Conservation (phyloP, 1,140 invertebrate genomes). For the Hyles vespertilio region DNA sequence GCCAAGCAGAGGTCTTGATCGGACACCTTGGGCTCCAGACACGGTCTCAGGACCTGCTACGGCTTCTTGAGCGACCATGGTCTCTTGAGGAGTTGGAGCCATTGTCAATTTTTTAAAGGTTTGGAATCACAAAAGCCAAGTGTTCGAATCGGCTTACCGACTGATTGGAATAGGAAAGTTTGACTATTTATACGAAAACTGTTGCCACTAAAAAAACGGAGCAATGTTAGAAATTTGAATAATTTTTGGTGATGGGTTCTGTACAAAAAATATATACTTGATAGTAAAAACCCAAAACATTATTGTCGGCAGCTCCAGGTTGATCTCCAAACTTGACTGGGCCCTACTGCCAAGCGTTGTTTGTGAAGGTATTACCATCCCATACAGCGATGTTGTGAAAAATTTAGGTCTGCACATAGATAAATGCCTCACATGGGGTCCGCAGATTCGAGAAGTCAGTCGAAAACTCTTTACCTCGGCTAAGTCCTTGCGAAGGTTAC, state of each 20-base stretch:
- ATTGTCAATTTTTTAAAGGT: neutral
- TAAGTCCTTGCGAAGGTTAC: too few relatives aligned
- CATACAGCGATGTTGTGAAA: too few relatives aligned
- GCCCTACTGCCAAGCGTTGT: too few relatives aligned
- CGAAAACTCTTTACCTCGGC: too few relatives aligned
- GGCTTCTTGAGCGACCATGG: neutral
- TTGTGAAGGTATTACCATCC: too few relatives aligned
- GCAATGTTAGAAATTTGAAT: neutral
- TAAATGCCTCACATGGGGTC: too few relatives aligned
- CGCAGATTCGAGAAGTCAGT: too few relatives aligned
- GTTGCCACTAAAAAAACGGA: too few relatives aligned
- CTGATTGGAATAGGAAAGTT: neutral
- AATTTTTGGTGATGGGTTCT: neutral
- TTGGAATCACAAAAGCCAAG: neutral
- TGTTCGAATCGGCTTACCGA: neutral
- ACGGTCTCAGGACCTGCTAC: neutral
- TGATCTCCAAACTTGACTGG: too few relatives aligned
- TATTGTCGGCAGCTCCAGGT: too few relatives aligned
- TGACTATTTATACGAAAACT: slow-evolving; percentile 3
- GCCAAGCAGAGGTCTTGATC: slow-evolving; percentile 1
- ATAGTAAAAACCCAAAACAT: too few relatives aligned
- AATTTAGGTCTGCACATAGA: too few relatives aligned
- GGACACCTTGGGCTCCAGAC: neutral
- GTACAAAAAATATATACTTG: neutral
- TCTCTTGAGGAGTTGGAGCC: slow-evolving; percentile 7